Evolutionary conservation across 2,113 vertebrate genomes (phyloP), one percentile per base, ranked within the genome.

Genomic region (Piliocolobus tephrosceles): DNA sequence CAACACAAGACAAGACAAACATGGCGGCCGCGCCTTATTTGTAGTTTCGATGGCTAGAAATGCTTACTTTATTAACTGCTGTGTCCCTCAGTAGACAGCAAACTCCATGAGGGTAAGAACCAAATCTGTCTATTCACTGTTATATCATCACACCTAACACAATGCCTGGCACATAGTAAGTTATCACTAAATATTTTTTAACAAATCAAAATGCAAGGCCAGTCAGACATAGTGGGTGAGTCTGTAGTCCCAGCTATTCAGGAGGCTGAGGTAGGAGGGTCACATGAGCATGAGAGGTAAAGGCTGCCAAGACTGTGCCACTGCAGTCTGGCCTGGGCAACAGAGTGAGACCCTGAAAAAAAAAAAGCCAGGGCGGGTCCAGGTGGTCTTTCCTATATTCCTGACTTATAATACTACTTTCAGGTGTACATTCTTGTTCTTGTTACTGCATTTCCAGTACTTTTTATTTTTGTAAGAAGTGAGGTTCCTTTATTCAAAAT

Each of bases 401-500:
- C 45, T 45, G 3, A 80, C 3, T 72, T 52, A 16, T 43, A 43
- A 76, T 16, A 89, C 16, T 40, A 18, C 25, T 75, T 91, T 84
- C 70, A 88, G 35, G 52, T 30, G 4, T 13, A 81, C 13, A 11
- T 91, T 79, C 76, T 78, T 83, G 35, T 45, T n/a, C 47, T 97
- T 61, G 64, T 78, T 78, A 64, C 35, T 75, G 18, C 8, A 68
- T 94, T 85, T 94, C 55, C 43, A 70, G 30, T n/a, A 58, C 43
- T 79, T 91, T 91, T 78, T 84, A 32, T 75, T 90, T 95, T 84
- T 82, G 25, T 57, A 85, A 89, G 23, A 75, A 81, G 66, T 70
- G 3, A n/a, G 47, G 23, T 80, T 94, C 30, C 93, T 91, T 13
- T 80, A 91, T 38, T 91, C 14, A 47, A 76, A 91, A 85, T 70